These are phyloP conservation scores for Smittia aterrima DNA, from an alignment of 2,888 invertebrate genomes.

Conservation along the genomic window DNA sequence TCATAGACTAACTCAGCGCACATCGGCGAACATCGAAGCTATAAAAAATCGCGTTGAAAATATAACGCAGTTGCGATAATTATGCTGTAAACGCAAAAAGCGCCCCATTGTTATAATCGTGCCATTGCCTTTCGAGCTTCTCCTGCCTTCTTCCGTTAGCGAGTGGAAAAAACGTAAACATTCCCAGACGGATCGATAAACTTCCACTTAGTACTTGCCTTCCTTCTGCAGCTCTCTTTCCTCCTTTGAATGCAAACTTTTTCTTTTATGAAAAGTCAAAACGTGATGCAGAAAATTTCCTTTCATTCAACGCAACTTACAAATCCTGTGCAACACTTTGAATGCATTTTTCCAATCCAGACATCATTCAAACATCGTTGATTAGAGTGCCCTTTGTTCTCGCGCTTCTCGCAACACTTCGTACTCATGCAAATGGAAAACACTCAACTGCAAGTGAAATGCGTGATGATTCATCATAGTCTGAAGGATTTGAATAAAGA, in stretches of 20 bases:
- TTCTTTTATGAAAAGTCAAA: neutral
- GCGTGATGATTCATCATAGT: neutral
- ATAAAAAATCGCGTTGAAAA: constrained; percentile 19
- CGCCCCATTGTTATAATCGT: neutral
- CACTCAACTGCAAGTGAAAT: neutral
- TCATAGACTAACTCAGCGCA: neutral
- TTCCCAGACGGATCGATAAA: constrained; percentile 39
- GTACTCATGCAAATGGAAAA: neutral
- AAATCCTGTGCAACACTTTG: constrained; percentile 10
- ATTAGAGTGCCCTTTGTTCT: neutral
- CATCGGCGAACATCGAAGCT: neutral
- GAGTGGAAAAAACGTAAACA: neutral
- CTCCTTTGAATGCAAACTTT: neutral
- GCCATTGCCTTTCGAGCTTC: neutral
- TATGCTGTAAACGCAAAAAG: constrained; percentile 29
- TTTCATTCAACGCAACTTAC: neutral
- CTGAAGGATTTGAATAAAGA: no score
- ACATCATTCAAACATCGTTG: neutral
- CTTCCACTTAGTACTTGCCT: constrained; percentile 23
- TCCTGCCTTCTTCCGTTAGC: neutral
- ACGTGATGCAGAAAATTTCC: neutral
- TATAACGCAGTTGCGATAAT: constrained; percentile 37
- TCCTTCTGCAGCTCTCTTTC: neutral
- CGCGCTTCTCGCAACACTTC: neutral
- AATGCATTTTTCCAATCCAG: neutral